Evolutionary conservation across 2,113 vertebrate genomes (phyloP).

Genomic region (Poeciliopsis turrubarensis): DNA sequence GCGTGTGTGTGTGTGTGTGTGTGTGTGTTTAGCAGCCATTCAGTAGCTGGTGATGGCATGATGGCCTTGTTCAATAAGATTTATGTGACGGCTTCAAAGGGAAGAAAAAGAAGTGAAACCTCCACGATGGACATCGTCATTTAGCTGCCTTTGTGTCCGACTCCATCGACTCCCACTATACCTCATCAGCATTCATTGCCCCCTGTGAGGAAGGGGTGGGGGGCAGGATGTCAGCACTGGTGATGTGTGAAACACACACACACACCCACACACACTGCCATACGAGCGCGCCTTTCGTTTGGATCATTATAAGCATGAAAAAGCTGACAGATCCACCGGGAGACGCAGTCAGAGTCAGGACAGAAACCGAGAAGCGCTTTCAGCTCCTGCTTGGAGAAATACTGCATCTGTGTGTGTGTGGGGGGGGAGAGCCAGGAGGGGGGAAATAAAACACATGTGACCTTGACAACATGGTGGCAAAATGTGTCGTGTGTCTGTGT

Average conservation of each 20-base stretch:
- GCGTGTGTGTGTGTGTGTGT: no score
- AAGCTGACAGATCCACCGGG: constrained; percentile 25
- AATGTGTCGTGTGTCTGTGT: constrained; percentile 51
- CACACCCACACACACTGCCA: background rate
- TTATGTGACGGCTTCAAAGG: constrained; percentile 1
- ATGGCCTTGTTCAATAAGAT: background rate
- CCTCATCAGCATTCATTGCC: constrained; percentile 64
- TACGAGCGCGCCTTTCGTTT: constrained; percentile 51
- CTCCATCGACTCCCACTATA: constrained; percentile 38
- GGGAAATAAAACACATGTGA: constrained; percentile 52
- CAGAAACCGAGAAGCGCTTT: background rate
- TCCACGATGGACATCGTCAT: constrained; percentile 38
- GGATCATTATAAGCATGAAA: constrained; percentile 70
- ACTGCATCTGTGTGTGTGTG: background rate
- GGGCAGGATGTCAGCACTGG: constrained; percentile 25
- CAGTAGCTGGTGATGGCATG: background rate
- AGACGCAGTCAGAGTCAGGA: constrained; percentile 4
- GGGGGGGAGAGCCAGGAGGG: no score
- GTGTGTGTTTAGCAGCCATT: background rate
- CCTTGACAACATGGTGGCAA: constrained; percentile 72
- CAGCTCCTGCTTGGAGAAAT: constrained; percentile 12
- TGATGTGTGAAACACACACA: constrained; percentile 12
- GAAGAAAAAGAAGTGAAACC: background rate
- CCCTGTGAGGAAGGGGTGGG: constrained; percentile 11
- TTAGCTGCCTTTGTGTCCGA: constrained; percentile 45